Percentiles rank a stretch among this genome's conserved stretches.
Evolutionary conservation across 1,140 invertebrate species (phyloP).

Genomic region (Vanessa atalanta): DNA sequence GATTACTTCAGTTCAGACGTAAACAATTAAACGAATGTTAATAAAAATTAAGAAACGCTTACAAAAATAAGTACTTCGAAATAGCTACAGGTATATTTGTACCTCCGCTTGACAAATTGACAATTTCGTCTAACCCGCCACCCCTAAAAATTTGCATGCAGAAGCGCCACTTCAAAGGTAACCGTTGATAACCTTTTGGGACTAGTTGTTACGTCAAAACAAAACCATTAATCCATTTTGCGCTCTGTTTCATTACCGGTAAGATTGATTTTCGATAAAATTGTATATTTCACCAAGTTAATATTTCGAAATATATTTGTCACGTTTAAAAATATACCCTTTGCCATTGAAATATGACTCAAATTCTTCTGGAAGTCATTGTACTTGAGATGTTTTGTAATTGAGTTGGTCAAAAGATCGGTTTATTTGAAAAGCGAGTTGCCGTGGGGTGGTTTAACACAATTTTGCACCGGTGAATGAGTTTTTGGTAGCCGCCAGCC

Average conservation of each 20-base stretch:
- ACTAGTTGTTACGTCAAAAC: constrained; percentile 24
- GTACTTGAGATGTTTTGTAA: constrained; percentile 31
- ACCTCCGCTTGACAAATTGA: constrained; percentile 53
- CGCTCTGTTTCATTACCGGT: background rate
- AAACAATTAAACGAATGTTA: background rate
- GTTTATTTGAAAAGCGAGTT: constrained; percentile 67
- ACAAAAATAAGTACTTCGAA: background rate
- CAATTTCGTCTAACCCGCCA: constrained; percentile 53
- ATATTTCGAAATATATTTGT: background rate
- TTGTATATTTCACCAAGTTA: background rate
- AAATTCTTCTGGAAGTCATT: constrained; percentile 15
- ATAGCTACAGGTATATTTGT: constrained; percentile 30
- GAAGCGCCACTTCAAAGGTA: constrained; percentile 79
- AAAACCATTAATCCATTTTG: constrained; percentile 12
- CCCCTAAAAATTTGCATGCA: constrained; percentile 74
- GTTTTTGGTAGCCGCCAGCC: constrained; percentile 79
- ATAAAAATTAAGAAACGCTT: background rate
- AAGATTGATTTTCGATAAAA: constrained; percentile 30
- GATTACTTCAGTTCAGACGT: background rate
- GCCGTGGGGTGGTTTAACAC: constrained; percentile 66
- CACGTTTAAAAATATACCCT: constrained; percentile 29
- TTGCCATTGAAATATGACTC: background rate
- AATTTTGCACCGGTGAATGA: constrained; percentile 79
- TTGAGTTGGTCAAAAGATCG: constrained; percentile 45
- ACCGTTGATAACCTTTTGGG: constrained; percentile 59